These are phyloP conservation scores for Stichopus chloronotus DNA, from an alignment of 35 echinoderm and acorn worm species.

Conservation along the genomic window DNA sequence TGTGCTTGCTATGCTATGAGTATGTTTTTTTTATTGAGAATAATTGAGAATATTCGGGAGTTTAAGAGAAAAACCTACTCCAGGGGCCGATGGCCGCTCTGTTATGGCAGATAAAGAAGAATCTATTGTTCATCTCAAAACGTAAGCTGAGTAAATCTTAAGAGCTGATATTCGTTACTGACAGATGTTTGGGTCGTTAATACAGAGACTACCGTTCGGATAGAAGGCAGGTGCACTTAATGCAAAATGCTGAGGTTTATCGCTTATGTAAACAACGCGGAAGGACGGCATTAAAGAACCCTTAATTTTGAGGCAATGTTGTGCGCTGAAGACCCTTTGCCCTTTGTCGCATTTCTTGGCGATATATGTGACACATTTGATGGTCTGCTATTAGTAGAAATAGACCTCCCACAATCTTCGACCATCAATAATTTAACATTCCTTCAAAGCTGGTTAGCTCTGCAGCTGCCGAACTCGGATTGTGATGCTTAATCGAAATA, in stretches of 20 bases:
- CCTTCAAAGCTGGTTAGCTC: too few species aligned
- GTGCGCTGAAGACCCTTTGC: not conserved
- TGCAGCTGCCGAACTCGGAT: too few species aligned
- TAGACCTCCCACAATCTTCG: not conserved
- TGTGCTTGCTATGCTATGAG: too few species aligned
- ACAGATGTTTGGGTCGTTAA: constrained; percentile 20
- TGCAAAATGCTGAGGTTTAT: not conserved
- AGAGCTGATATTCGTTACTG: not conserved
- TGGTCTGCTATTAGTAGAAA: not conserved
- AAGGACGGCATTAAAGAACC: not conserved
- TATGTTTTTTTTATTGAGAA: too few species aligned
- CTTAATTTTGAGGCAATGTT: not conserved
- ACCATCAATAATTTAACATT: not conserved
- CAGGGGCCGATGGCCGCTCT: not conserved
- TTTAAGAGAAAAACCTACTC: not conserved
- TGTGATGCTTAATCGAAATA: too few species aligned
- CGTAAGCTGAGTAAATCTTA: not conserved
- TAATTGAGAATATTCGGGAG: not conserved
- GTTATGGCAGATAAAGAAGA: not conserved
- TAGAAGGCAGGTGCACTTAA: not conserved
- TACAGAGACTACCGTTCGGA: not conserved
- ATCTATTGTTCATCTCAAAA: not conserved
- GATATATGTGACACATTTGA: not conserved
- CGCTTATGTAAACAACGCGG: constrained; percentile 9
- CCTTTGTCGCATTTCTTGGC: not conserved